A percentile compares a stretch with the other conserved stretches of the same genome.
Conservation (phyloP, 2,888 invertebrate genomes). For the Junonia oenone region DNA sequence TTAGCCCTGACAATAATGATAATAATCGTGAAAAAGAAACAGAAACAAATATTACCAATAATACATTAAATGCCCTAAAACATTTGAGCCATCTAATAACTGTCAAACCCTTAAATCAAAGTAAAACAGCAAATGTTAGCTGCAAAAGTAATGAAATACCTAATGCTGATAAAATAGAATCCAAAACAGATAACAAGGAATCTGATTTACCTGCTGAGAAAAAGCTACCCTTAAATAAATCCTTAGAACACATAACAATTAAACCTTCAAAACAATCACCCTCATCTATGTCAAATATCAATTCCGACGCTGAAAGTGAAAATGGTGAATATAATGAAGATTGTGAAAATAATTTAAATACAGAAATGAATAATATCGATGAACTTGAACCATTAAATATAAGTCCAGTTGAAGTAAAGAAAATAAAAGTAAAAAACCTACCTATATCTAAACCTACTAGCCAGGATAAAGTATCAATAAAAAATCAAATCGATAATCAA, state of each 20-base stretch:
- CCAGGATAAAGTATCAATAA: not conserved
- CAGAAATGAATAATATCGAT: constrained; percentile 15
- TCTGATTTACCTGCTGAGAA: constrained; percentile 18
- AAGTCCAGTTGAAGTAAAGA: constrained; percentile 12
- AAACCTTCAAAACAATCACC: constrained; percentile 38
- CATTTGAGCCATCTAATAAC: constrained; percentile 53
- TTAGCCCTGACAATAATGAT: not conserved
- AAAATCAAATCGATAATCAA: constrained; percentile 2
- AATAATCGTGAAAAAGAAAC: constrained; percentile 10
- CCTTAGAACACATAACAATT: constrained; percentile 44
- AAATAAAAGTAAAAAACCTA: constrained; percentile 11
- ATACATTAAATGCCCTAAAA: constrained; percentile 47
- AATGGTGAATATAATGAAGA: constrained; percentile 22
- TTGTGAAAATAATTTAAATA: constrained; percentile 17
- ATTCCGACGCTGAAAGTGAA: constrained; percentile 25
- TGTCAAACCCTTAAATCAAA: constrained; percentile 47
- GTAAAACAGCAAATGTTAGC: constrained; percentile 11
- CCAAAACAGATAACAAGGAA: not conserved
- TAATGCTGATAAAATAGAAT: constrained; percentile 2
- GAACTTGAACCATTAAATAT: constrained; percentile 15
- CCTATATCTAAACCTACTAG: no score
- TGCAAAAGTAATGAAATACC: constrained; percentile 21
- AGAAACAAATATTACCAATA: constrained; percentile 21
- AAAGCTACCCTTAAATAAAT: constrained; percentile 37
- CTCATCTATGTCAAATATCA: constrained; percentile 11